phyloP scores from a whole-genome alignment of 1,140 invertebrate genomes.

The Neodiprion pinetum region DNA sequence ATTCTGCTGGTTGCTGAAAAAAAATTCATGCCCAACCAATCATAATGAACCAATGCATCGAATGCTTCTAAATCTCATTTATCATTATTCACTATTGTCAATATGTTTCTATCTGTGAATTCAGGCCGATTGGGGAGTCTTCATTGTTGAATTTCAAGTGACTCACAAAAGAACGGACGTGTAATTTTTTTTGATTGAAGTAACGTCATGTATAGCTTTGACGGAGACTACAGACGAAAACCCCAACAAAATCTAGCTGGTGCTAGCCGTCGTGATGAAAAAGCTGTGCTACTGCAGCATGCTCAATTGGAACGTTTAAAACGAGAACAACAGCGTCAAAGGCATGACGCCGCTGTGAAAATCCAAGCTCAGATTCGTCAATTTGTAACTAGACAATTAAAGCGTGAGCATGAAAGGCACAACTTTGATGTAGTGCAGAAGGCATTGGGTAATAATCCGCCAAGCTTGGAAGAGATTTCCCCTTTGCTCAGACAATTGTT shows the following conservation, averaged over 20 bases:
- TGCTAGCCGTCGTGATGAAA: constrained; percentile 78
- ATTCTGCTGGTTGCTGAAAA: neutral
- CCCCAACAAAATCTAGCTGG: constrained; percentile 92
- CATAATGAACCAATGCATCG: neutral
- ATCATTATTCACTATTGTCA: neutral
- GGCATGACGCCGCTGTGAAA: constrained; percentile 73
- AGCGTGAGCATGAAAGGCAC: constrained; percentile 69
- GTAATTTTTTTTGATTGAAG: constrained; percentile 20
- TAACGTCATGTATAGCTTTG: constrained; percentile 80
- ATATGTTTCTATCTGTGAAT: neutral
- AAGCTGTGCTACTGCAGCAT: constrained; percentile 78
- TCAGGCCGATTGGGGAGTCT: neutral
- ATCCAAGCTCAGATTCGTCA: constrained; percentile 84
- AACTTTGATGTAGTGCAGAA: constrained; percentile 73
- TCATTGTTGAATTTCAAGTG: neutral
- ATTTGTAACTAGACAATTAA: constrained; percentile 72
- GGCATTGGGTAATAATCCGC: constrained; percentile 54
- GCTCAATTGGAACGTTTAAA: constrained; percentile 85
- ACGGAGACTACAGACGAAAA: constrained; percentile 87
- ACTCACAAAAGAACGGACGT: neutral
- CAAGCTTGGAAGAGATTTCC: constrained; percentile 63
- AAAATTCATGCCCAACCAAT: neutral
- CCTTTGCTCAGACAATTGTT: constrained; percentile 69
- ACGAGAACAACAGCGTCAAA: constrained; percentile 77
- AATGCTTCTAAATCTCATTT: neutral